Evolutionary conservation across 2,113 vertebrate genomes (phyloP), one percentile per base, ranked within the genome.

Genomic region (Carollia perspicillata): DNA sequence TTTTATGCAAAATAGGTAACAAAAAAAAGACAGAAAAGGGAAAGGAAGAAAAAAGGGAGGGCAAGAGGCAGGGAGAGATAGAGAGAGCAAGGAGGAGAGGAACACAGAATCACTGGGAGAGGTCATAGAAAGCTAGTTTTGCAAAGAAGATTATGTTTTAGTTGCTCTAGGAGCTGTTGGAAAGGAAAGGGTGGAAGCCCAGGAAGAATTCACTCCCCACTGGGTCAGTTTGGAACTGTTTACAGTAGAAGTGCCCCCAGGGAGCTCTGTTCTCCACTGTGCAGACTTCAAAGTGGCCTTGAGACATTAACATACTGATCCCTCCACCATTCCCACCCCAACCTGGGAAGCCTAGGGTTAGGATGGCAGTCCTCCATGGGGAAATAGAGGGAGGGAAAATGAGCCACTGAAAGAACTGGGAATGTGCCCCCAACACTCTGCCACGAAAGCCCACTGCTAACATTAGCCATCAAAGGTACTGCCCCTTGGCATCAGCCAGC

Each of bases 241-340:
- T 60, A 88, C 42, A 47, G 40, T 10, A 1, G 18, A 44, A 77
- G 28, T 22, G 84, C 80, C 84, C 90, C 7, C 28, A 90, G 92
- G 80, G 89, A 85, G 49, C 42, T 33, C 28, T 47, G 53, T 65
- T 80, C 66, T 65, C 47, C 49, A 51, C 68, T 8, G 26, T 5
- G 1, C 65, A 2, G 80, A 95, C 96, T 97, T 96, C 97, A 90
- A 96, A 95, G 93, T 51, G 42, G 8, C 5, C 8, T 13, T 63
- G 28, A 81, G 78, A 72, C 60, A 85, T 72, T 83, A 74, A 58
- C 93, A 69, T 18, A 37, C 81, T 69, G 90, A 95, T 78, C 84
- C 40, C 42, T 69, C 69, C 65, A 44, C 35, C 44, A 3, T 55
- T 47, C 33, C 91, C 35, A 87, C n/a, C 71, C 44, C 66, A 74